Conservation (phyloP, 2,888 invertebrate species). For the Eulithis prunata region DNA sequence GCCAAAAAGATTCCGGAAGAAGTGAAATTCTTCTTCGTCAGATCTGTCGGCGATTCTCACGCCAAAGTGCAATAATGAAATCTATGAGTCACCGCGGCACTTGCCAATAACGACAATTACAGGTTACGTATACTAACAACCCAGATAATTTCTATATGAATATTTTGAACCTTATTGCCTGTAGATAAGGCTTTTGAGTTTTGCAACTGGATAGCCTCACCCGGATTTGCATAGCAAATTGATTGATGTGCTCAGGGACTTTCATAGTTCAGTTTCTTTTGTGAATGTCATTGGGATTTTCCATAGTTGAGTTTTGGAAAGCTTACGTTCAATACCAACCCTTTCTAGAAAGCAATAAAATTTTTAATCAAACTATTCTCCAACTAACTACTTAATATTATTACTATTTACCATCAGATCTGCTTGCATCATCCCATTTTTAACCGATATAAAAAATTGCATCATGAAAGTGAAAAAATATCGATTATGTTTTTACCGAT, state of each 20-base stretch:
- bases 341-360: conserved; percentile 1
- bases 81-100: conserved; percentile 40
- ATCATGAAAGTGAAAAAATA: neutral
- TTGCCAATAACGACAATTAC: conserved; percentile 41
- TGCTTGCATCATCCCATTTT: too few species aligned
- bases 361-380: too few species aligned
- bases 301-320: conserved; percentile 7
- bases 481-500: neutral
- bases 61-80: conserved; percentile 43
- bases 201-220: conserved; percentile 1
- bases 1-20: conserved; percentile 52
- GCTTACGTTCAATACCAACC: conserved; percentile 14
- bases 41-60: conserved; percentile 49
- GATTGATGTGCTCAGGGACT: conserved; percentile 10
- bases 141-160: neutral
- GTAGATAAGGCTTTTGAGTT: conserved; percentile 3
- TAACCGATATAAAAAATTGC: too few species aligned
- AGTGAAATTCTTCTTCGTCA: conserved; percentile 53
- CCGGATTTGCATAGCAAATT: conserved; percentile 16
- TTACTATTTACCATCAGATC: too few species aligned
- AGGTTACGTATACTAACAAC: conserved; percentile 10
- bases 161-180: conserved; percentile 14
- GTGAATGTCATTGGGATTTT: conserved; percentile 20
- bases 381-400: too few species aligned
- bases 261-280: neutral